Evolutionary conservation across 2,113 vertebrate genomes (phyloP), one percentile per base, ranked within the genome.

Genomic region (Budorcas taxicolor): DNA sequence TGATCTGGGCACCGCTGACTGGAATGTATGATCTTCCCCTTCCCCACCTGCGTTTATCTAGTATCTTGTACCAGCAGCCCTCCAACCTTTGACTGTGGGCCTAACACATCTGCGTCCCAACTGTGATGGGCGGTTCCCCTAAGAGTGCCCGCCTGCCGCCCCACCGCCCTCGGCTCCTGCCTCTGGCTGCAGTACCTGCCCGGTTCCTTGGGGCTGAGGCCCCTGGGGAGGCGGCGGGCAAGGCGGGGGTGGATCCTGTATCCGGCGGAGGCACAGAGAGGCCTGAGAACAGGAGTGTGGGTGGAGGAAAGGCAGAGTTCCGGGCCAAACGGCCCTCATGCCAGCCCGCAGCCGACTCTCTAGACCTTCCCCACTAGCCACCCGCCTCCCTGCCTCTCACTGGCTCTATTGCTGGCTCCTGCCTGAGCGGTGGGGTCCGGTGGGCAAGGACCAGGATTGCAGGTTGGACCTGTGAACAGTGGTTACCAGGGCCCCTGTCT

Each of bases 221-320:
- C 50, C 55, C 55, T 47, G 36, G 31, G 53, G 47, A 94, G 50
- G 80, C 3, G 47, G 52, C 25, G 40, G 64, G 82, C 29, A 40
- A 85, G 81, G 50, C 2, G 25, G 96, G 36, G 84, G 47, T 78
- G 64, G 84, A 36, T 83, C n/a, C 57, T 6, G n/a, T 33, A 76
- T 53, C 40, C 1, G 3, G 27, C 53, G 21, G 50, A 67, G 83
- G 43, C 87, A 43, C 12, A 57, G 25, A 29, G 33, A 60, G 57
- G 21, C 62, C 87, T 95, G 93, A 91, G 74, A 96, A 92, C 31
- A 81, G 86, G 50, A 94, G 47, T 82, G 88, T 71, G 81, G 16
- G 76, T 74, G 55, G 45, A 83, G 62, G 78, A 64, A 45, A 83
- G 60, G 45, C 67, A 36, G 45, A 0, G 8, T 64, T 57, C 25